These are phyloP conservation scores for Dinocampus coccinellae DNA, from an alignment of 2,888 invertebrate genomes.

Conservation along the genomic window DNA sequence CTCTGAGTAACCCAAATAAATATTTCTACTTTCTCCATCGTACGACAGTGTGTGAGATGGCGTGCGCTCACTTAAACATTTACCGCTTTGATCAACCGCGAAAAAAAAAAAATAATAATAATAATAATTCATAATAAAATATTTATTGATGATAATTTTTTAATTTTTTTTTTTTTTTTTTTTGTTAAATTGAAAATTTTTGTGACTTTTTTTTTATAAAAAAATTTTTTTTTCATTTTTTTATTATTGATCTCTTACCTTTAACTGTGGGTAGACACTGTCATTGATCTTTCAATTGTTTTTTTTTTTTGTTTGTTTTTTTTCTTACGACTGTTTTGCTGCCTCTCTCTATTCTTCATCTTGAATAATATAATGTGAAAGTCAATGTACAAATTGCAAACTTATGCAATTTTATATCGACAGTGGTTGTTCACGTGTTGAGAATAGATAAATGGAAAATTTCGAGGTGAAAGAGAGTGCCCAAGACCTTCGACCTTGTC, in stretches of 20 bases:
- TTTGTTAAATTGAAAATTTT: too few species aligned
- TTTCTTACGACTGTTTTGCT: background rate
- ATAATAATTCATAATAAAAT: background rate
- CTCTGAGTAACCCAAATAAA: conserved; percentile 51
- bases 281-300: background rate
- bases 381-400: background rate
- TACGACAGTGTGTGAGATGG: conserved; percentile 19
- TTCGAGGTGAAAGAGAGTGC: conserved; percentile 12
- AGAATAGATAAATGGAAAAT: background rate
- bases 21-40: conserved; percentile 56
- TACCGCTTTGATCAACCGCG: conserved; percentile 1
- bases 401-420: conserved; percentile 15
- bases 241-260: background rate
- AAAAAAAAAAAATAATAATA: background rate
- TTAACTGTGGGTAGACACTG: background rate
- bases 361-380: conserved; percentile 1
- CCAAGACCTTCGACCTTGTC: conserved; percentile 51
- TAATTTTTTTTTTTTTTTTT: too few species aligned
- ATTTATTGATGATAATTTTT: too few species aligned
- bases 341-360: background rate
- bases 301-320: background rate
- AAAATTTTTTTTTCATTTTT: background rate
- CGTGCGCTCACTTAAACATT: conserved; percentile 13
- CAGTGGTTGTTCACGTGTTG: background rate
- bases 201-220: too few species aligned